phyloP scores from a whole-genome alignment of 2,888 invertebrate species.

The Diloba caeruleocephala region DNA sequence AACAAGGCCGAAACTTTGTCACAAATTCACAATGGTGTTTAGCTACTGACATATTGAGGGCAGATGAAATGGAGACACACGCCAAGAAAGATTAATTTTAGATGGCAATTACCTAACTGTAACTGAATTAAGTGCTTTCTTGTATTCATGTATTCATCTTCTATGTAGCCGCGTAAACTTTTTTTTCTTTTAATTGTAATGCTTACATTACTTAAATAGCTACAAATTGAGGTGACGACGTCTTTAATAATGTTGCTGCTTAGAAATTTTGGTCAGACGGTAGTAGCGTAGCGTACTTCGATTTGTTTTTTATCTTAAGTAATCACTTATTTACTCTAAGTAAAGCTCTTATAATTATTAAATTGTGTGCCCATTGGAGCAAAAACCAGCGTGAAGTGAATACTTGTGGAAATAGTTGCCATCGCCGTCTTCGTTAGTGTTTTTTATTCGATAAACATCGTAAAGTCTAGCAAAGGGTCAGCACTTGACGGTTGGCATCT shows the following conservation, averaged over 20 bases:
- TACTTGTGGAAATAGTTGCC: slow-evolving; percentile 27
- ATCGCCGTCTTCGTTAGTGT: slow-evolving; percentile 10
- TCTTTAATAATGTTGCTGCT: slow-evolving; percentile 48
- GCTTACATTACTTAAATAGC: slow-evolving; percentile 37
- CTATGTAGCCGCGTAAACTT: slow-evolving; percentile 5
- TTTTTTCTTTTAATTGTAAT: slow-evolving; percentile 29
- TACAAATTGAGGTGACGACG: slow-evolving; percentile 50
- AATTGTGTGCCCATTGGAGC: slow-evolving; percentile 31
- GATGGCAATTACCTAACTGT: slow-evolving; percentile 61
- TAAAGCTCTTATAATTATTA: slow-evolving; percentile 40
- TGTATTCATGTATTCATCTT: slow-evolving; percentile 34
- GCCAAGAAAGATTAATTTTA: slow-evolving; percentile 55
- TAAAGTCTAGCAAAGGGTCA: slow-evolving; percentile 27
- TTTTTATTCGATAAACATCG: slow-evolving; percentile 35
- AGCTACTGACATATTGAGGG: slow-evolving; percentile 52
- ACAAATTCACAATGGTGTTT: slow-evolving; percentile 54
- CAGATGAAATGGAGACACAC: slow-evolving; percentile 54
- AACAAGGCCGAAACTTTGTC: slow-evolving; percentile 60
- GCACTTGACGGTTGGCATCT: slow-evolving; percentile 39
- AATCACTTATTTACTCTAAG: slow-evolving; percentile 49
- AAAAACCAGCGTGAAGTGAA: slow-evolving; percentile 30
- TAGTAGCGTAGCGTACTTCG: slow-evolving; percentile 32
- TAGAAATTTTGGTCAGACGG: slow-evolving; percentile 39
- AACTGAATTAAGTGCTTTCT: slow-evolving; percentile 57
- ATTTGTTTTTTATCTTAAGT: slow-evolving; percentile 28